phyloP scores from a whole-genome alignment of 2,113 vertebrate species.

The Chionis minor region DNA sequence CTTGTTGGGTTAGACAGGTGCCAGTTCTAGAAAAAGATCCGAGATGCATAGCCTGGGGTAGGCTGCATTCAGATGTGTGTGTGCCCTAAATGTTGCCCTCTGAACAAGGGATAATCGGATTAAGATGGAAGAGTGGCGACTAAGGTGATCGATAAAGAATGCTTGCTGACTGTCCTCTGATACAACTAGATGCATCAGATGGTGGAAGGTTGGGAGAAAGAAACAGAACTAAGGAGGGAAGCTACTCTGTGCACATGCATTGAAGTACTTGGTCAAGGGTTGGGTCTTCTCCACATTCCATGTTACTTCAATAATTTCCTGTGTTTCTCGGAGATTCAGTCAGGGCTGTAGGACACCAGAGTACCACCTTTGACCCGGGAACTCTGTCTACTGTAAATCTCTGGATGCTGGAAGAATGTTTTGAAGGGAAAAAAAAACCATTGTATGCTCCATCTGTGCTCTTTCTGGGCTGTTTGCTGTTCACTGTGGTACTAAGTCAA shows the following conservation, averaged over 20 bases:
- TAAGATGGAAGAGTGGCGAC: neutral
- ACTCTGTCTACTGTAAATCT: neutral
- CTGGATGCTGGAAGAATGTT: neutral
- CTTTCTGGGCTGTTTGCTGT: neutral
- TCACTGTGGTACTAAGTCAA: neutral
- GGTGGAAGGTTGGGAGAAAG: neutral
- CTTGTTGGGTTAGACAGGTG: neutral
- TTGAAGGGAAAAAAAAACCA: neutral
- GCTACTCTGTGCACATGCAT: neutral
- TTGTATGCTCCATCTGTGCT: neutral
- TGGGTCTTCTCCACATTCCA: neutral
- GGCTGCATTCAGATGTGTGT: neutral
- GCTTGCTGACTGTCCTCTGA: neutral
- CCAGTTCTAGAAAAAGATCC: neutral
- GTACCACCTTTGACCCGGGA: accelerated
- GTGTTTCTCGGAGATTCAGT: neutral
- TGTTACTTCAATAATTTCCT: neutral
- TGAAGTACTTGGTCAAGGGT: neutral
- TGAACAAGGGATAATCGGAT: neutral
- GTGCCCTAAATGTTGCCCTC: neutral
- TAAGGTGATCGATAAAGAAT: neutral
- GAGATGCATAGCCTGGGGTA: neutral
- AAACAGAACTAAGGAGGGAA: neutral
- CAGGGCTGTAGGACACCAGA: neutral
- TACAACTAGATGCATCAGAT: neutral